A percentile compares a stretch with the other conserved stretches of the same genome.
Conservation (phyloP, 2,888 invertebrate genomes). For the Tenthredo mesomela region DNA sequence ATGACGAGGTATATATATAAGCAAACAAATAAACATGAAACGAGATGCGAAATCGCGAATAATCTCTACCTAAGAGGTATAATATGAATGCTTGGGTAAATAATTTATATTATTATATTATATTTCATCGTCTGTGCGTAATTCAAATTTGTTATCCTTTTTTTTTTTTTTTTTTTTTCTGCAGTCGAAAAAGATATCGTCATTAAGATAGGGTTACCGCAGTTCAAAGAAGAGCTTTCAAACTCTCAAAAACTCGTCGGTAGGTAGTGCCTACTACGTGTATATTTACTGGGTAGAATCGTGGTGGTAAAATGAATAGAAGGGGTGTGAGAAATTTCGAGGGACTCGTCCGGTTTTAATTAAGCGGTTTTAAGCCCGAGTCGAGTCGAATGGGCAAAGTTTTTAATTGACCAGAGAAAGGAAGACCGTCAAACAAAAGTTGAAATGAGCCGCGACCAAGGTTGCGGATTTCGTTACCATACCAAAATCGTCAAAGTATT, state of each 20-base stretch:
- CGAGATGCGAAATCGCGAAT: conserved; percentile 1
- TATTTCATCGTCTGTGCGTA: not conserved
- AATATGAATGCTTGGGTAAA: not conserved
- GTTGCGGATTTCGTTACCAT: not conserved
- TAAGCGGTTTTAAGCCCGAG: conserved; percentile 17
- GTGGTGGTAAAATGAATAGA: not conserved
- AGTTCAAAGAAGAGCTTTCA: not conserved
- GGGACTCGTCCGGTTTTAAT: conserved; percentile 17
- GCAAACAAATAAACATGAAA: conserved; percentile 3
- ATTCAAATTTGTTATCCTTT: not conserved
- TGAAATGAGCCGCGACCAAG: not conserved
- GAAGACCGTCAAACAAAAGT: conserved; percentile 24
- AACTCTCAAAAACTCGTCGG: not conserved
- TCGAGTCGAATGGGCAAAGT: not conserved
- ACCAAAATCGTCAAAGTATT: not conserved
- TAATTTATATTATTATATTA: not conserved
- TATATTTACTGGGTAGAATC: not conserved
- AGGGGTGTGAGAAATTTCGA: not conserved
- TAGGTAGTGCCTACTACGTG: no score
- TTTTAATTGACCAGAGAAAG: conserved; percentile 34
- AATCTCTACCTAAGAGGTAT: not conserved
- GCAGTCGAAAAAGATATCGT: not conserved
- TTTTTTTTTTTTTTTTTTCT: not conserved
- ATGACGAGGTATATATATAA: not conserved
- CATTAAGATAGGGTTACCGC: not conserved